Evolutionary conservation across 2,888 invertebrate genomes (phyloP).

Genomic region (Stomorhina lunata): DNA sequence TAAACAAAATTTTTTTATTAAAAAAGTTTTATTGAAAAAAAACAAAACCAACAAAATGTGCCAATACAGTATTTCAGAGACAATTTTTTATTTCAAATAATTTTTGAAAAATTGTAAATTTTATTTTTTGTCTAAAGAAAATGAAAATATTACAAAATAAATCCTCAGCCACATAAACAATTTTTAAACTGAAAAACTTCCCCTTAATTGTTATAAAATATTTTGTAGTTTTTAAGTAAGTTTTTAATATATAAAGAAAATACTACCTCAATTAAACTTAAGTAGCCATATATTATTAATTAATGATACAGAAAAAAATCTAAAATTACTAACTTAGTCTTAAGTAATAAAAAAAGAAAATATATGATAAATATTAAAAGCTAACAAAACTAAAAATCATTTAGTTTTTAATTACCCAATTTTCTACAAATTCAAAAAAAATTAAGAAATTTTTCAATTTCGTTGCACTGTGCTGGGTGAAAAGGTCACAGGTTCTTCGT

Average conservation of each 20-base stretch:
- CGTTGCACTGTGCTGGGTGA: no score
- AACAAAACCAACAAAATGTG: slow-evolving; percentile 40
- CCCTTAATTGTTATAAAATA: slow-evolving; percentile 49
- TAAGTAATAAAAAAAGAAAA: neutral
- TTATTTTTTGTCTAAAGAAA: slow-evolving; percentile 33
- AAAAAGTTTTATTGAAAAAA: slow-evolving; percentile 4
- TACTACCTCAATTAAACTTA: slow-evolving; percentile 63
- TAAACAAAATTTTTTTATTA: no score
- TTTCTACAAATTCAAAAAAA: no score
- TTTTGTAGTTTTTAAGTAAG: slow-evolving; percentile 10
- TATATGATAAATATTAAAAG: no score
- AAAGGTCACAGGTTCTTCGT: no score
- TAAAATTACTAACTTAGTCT: slow-evolving; percentile 4
- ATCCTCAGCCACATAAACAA: neutral
- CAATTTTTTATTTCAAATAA: slow-evolving; percentile 8
- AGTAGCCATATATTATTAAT: slow-evolving; percentile 49
- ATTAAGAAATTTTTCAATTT: no score
- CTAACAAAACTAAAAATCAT: slow-evolving; percentile 21
- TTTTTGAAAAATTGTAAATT: slow-evolving; percentile 28
- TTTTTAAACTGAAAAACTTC: neutral
- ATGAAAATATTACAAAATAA: neutral
- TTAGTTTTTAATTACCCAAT: slow-evolving; percentile 24
- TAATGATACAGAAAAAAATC: neutral
- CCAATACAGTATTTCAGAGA: slow-evolving; percentile 64
- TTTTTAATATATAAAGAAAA: slow-evolving; percentile 21